phyloP scores from a whole-genome alignment of 2,113 vertebrate species.

The Lepus timidus region DNA sequence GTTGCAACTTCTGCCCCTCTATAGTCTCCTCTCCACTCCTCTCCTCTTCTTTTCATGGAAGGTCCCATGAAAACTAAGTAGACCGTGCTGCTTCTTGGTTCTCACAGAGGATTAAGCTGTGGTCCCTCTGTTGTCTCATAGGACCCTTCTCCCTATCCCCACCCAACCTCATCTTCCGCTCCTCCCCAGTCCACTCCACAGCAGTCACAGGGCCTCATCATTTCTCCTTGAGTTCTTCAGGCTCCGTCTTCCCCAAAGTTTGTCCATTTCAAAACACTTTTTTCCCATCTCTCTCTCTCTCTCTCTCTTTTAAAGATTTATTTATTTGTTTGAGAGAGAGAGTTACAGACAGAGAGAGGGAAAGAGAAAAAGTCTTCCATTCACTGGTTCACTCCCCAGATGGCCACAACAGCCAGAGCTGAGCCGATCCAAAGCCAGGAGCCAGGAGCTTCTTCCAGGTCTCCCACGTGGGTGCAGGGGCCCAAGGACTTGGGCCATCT shows the following conservation, averaged over 20 bases:
- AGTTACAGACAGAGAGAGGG: too few relatives aligned
- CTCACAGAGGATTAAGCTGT: not conserved
- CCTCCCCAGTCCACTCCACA: not conserved
- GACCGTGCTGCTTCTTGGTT: not conserved
- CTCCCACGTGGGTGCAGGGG: too few relatives aligned
- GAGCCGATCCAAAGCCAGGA: too few relatives aligned
- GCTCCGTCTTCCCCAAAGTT: not conserved
- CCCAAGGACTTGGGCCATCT: too few relatives aligned
- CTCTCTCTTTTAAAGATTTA: too few relatives aligned
- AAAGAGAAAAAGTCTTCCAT: too few relatives aligned
- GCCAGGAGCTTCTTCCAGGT: too few relatives aligned
- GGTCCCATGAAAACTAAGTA: not conserved
- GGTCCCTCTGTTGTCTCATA: not conserved
- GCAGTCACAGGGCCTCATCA: not conserved
- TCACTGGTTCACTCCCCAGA: too few relatives aligned
- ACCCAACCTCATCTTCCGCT: not conserved
- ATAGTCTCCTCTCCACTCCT: not conserved
- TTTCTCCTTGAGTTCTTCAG: not conserved
- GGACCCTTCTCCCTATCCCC: accelerated
- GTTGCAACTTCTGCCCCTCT: too few relatives aligned
- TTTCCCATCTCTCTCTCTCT: not conserved
- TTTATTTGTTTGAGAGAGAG: too few relatives aligned
- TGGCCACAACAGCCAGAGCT: too few relatives aligned
- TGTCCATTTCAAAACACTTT: not conserved
- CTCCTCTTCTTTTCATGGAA: not conserved